Percentiles rank a stretch among this genome's conserved stretches.
These are phyloP conservation scores for Acridotheres tristis DNA, from an alignment of 2,797 vertebrate genomes.

Conservation along the genomic window DNA sequence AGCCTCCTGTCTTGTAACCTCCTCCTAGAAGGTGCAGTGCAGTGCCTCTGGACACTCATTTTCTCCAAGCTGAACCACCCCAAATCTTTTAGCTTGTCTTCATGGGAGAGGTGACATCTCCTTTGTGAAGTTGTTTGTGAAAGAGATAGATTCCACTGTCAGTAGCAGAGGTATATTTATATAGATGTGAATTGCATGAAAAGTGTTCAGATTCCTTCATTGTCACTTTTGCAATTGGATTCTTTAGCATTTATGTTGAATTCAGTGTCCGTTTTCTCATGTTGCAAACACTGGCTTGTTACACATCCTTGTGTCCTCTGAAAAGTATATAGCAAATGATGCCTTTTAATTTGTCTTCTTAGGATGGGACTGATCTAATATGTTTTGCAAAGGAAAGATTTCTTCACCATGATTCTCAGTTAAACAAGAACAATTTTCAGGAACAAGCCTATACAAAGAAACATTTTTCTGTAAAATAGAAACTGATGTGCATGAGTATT, in stretches of 20 bases:
- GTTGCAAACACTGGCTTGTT: background rate
- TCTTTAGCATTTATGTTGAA: background rate
- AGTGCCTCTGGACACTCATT: too few relatives aligned
- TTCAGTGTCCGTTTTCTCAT: background rate
- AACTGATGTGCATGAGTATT: background rate
- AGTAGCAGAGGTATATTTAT: background rate
- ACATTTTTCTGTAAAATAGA: background rate
- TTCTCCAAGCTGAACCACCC: background rate
- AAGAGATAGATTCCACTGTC: background rate
- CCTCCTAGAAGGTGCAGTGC: background rate
- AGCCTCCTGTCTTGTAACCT: background rate
- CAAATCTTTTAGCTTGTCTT: background rate
- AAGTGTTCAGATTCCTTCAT: background rate
- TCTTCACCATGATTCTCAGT: background rate
- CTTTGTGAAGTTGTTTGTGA: background rate
- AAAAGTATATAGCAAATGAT: background rate
- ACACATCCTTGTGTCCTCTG: background rate
- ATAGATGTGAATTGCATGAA: background rate
- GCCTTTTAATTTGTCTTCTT: background rate
- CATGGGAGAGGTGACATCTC: background rate
- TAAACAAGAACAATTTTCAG: background rate
- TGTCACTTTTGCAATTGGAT: background rate
- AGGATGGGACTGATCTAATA: background rate
- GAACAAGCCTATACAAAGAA: background rate
- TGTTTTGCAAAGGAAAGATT: background rate